Evolutionary conservation across 2,113 vertebrate species (phyloP).

Genomic region (Amphilophus citrinellus): DNA sequence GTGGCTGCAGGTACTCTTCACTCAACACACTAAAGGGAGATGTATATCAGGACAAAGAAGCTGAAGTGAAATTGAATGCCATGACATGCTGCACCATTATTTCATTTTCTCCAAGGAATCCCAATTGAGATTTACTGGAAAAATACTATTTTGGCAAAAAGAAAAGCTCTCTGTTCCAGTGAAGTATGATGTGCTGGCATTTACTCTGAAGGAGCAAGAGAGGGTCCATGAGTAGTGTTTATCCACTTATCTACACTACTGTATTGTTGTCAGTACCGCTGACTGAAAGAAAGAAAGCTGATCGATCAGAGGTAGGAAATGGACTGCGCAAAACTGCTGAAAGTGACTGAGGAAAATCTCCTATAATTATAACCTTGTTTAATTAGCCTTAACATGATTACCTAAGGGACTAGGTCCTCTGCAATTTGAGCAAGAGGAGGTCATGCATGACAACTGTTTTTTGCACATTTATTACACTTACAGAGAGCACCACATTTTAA

Average conservation of each 20-base stretch:
- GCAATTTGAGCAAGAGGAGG: slow-evolving; percentile 17
- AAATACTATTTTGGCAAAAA: slow-evolving; percentile 20
- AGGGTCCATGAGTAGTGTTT: background rate
- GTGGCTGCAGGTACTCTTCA: too few relatives aligned
- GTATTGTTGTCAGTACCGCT: background rate
- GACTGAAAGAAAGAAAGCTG: background rate
- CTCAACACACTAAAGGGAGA: too few relatives aligned
- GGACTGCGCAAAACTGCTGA: slow-evolving; percentile 44
- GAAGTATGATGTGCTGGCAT: slow-evolving; percentile 11
- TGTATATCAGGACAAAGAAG: background rate
- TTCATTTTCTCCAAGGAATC: background rate
- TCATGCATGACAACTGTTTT: slow-evolving; percentile 17
- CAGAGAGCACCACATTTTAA: background rate
- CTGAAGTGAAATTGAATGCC: background rate
- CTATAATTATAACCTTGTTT: slow-evolving; percentile 54
- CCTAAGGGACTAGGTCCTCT: slow-evolving; percentile 32
- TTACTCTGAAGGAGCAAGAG: slow-evolving; percentile 1
- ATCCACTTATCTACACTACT: background rate
- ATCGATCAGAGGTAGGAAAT: slow-evolving; percentile 42
- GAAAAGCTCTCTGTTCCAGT: slow-evolving; percentile 3
- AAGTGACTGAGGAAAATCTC: slow-evolving; percentile 40
- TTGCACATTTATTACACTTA: slow-evolving; percentile 11
- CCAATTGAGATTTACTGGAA: slow-evolving; percentile 15
- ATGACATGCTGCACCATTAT: slow-evolving; percentile 9
- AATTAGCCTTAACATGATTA: slow-evolving; percentile 58